Evolutionary conservation across 2,113 vertebrate species (phyloP).

Genomic region (Anser cygnoides): DNA sequence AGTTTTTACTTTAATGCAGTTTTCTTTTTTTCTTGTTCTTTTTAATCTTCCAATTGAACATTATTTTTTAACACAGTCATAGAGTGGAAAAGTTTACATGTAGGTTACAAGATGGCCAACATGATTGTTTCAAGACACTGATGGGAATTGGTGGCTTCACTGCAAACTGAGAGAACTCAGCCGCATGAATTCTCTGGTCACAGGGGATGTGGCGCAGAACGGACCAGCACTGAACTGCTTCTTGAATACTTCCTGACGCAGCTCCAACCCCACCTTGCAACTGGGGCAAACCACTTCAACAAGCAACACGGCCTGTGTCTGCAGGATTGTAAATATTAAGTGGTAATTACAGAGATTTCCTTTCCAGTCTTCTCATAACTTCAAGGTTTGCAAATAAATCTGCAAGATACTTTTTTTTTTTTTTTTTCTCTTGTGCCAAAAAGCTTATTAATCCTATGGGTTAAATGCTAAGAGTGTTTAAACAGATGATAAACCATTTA

Average conservation of each 20-base stretch:
- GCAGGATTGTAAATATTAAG: not conserved
- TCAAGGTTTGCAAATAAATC: constrained; percentile 44
- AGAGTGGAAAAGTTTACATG: constrained; percentile 28
- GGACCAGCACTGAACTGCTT: not conserved
- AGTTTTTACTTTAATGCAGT: not conserved
- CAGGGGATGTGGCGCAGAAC: not conserved
- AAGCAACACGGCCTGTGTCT: not conserved
- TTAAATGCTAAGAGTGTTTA: constrained; percentile 51
- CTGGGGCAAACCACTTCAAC: not conserved
- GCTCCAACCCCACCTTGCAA: not conserved
- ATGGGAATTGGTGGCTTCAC: not conserved
- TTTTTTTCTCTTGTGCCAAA: constrained; percentile 19
- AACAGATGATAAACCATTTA: constrained; percentile 50
- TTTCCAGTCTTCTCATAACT: not conserved
- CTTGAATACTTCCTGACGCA: not conserved
- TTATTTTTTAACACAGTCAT: not conserved
- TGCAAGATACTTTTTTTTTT: constrained; percentile 1
- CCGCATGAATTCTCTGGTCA: not conserved
- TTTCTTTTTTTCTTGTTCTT: constrained; percentile 6
- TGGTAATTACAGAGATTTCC: constrained; percentile 14
- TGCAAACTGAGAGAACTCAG: not conserved
- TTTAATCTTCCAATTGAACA: not conserved
- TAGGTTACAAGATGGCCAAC: not conserved
- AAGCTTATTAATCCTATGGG: constrained; percentile 31
- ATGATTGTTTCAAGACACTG: constrained; percentile 3